Percentiles rank a stretch among this genome's conserved stretches.
Conservation (phyloP, 2,113 vertebrate genomes). For the Cercocebus atys region DNA sequence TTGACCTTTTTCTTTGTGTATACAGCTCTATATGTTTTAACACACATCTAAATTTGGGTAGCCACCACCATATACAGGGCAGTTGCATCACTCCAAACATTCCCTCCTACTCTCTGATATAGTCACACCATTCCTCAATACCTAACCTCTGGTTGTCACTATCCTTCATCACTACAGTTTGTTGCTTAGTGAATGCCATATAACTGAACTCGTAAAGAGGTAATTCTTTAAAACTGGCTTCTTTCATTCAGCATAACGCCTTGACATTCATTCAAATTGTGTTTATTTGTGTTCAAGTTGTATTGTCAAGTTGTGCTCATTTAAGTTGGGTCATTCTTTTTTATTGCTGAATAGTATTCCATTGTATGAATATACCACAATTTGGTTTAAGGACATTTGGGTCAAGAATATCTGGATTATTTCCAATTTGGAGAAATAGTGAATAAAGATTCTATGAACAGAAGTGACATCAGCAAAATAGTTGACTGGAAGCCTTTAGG, state of each 20-base stretch:
- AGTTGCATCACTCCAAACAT: background rate
- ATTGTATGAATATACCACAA: background rate
- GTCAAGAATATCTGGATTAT: background rate
- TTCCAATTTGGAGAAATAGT: background rate
- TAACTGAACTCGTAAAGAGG: background rate
- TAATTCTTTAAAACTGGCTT: background rate
- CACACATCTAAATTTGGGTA: background rate
- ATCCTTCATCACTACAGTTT: background rate
- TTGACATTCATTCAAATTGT: background rate
- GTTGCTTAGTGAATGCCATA: background rate
- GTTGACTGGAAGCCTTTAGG: background rate
- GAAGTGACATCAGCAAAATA: background rate
- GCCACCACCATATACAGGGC: background rate
- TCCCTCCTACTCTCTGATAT: background rate
- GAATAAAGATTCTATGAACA: background rate
- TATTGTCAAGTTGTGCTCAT: too few species aligned
- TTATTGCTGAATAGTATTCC: background rate
- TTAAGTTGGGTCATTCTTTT: background rate
- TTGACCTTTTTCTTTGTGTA: background rate
- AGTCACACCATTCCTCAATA: fast-evolving
- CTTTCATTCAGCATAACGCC: background rate
- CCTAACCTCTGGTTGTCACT: background rate
- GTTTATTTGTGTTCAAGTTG: too few species aligned
- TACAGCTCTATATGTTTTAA: background rate
- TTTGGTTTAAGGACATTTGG: background rate